These are phyloP conservation scores for Fregata magnificens DNA, from an alignment of 2,113 vertebrate genomes.

Conservation along the genomic window DNA sequence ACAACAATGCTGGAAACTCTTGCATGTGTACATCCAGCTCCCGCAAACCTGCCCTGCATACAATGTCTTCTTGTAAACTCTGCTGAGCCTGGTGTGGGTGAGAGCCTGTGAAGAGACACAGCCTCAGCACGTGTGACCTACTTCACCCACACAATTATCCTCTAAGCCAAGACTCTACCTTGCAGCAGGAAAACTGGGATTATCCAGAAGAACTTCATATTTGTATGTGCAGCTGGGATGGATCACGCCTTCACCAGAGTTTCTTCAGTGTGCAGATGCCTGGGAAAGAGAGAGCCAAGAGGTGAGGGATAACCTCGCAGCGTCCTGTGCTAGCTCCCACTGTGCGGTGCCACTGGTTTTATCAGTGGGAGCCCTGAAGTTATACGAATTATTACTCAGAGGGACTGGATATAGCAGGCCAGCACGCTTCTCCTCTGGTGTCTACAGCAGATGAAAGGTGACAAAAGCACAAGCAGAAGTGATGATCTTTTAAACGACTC, in stretches of 20 bases:
- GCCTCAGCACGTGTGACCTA: neutral
- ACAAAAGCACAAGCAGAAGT: neutral
- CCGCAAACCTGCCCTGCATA: neutral
- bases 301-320: neutral
- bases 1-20: neutral
- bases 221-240: neutral
- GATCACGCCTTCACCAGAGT: neutral
- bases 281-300: neutral
- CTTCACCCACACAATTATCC: neutral
- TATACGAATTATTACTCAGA: neutral
- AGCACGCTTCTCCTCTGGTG: neutral
- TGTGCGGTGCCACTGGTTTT: neutral
- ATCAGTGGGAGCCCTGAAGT: neutral
- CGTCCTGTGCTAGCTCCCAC: neutral
- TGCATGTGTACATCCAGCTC: neutral
- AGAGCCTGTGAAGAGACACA: neutral
- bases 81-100: neutral
- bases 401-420: neutral
- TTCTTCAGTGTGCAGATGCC: neutral
- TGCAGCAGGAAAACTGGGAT: slow-evolving; percentile 40
- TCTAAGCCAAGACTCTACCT: slow-evolving; percentile 14
- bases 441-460: neutral
- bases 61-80: neutral
- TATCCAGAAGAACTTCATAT: slow-evolving; percentile 49
- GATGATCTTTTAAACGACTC: neutral